These are phyloP conservation scores for Tortrix viridana DNA, from an alignment of 2,888 invertebrate genomes.

Conservation along the genomic window DNA sequence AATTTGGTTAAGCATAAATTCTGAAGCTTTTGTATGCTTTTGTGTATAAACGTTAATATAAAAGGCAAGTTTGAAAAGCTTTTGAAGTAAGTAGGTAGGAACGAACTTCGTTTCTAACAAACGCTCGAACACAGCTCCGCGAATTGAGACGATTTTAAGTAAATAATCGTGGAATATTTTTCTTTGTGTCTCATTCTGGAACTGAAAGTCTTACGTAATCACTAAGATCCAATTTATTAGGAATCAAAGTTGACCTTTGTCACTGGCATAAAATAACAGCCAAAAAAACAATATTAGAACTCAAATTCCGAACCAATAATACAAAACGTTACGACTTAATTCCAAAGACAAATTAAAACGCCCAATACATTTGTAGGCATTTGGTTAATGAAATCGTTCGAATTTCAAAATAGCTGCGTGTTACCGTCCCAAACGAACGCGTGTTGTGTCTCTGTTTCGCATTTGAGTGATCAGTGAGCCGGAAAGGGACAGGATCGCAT, in stretches of 20 bases:
- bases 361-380: constrained; percentile 38
- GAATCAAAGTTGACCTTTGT: not conserved
- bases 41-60: constrained; percentile 33
- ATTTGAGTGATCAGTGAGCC: not conserved
- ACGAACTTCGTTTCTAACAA: constrained; percentile 15
- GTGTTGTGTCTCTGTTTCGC: constrained; percentile 21
- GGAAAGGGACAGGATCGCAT: constrained; percentile 12
- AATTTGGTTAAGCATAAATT: constrained; percentile 25
- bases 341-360: constrained; percentile 29
- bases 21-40: constrained; percentile 31
- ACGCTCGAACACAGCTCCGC: not conserved
- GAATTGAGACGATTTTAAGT: not conserved
- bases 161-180: not conserved
- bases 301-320: constrained; percentile 21
- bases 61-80: constrained; percentile 6
- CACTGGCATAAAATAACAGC: not conserved
- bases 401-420: constrained; percentile 35
- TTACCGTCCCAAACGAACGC: constrained; percentile 8
- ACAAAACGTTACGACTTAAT: constrained; percentile 14
- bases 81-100: constrained; percentile 15
- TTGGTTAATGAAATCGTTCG: constrained; percentile 47
- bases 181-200: not conserved
- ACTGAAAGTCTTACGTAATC: not conserved
- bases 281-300: constrained; percentile 15
- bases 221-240: not conserved